These are phyloP conservation scores for Neomicropteryx cornuta DNA, from an alignment of 1,140 invertebrate species.

Conservation along the genomic window DNA sequence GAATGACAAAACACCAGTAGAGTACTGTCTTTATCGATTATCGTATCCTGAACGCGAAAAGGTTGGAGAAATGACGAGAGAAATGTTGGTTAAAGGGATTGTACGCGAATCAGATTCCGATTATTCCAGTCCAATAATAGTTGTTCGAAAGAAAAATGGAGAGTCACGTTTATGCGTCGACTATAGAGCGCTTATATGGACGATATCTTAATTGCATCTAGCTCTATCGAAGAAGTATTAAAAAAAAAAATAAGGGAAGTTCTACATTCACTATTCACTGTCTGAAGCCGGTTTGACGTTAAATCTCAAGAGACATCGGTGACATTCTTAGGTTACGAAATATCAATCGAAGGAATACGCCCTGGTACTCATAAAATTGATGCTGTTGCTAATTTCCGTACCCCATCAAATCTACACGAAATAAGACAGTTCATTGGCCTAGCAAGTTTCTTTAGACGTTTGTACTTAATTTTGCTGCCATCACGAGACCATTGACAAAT, in stretches of 20 bases:
- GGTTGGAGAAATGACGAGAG: slow-evolving; percentile 16
- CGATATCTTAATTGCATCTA: slow-evolving; percentile 12
- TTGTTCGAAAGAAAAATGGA: slow-evolving; percentile 20
- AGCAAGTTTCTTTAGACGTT: slow-evolving; percentile 18
- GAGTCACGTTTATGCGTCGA: slow-evolving; percentile 16
- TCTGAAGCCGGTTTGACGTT: slow-evolving; percentile 8
- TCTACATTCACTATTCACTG: slow-evolving; percentile 7
- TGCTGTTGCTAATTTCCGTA: slow-evolving; percentile 13
- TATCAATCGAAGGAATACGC: slow-evolving; percentile 11
- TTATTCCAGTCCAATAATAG: slow-evolving; percentile 14
- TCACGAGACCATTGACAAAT: slow-evolving; percentile 15
- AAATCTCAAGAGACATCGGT: slow-evolving; percentile 9
- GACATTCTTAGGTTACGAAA: slow-evolving; percentile 14
- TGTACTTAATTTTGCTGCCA: slow-evolving; percentile 16
- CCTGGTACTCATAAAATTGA: slow-evolving; percentile 15
- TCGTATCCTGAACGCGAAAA: slow-evolving; percentile 12
- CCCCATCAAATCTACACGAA: slow-evolving; percentile 15
- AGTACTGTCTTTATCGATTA: slow-evolving; percentile 10
- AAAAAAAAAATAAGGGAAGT: slow-evolving; percentile 18
- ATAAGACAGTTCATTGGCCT: slow-evolving; percentile 19
- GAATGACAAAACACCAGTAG: too few relatives aligned
- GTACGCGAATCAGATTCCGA: slow-evolving; percentile 11
- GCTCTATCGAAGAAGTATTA: slow-evolving; percentile 18
- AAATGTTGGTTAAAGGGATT: background rate
- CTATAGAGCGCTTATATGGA: slow-evolving; percentile 25